Evolutionary conservation across 2,888 invertebrate species (phyloP).

Genomic region (Eupithecia insigniata): DNA sequence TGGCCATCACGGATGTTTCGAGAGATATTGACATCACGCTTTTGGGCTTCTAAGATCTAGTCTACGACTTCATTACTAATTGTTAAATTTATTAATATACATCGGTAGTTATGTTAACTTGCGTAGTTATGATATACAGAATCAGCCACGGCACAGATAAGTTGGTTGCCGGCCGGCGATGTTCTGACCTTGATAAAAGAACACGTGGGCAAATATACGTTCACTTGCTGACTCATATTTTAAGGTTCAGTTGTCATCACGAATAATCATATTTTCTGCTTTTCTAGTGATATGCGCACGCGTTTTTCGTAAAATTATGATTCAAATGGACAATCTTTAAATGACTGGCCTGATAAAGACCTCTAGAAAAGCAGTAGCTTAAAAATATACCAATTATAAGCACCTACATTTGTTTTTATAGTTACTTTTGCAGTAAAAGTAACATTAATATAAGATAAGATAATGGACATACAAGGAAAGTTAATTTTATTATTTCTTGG

Average conservation of each 20-base stretch:
- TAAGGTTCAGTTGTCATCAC: not conserved
- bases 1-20: not conserved
- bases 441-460: too few relatives aligned
- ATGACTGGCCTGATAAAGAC: not conserved
- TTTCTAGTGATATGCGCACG: not conserved
- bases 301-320: not conserved
- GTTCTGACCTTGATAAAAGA: conserved; percentile 27
- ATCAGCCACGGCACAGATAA: conserved; percentile 10
- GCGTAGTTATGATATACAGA: not conserved
- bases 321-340: not conserved
- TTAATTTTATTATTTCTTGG: not conserved
- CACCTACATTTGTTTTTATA: not conserved
- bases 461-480: too few relatives aligned
- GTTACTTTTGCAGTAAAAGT: not conserved
- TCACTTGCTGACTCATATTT: conserved; percentile 28
- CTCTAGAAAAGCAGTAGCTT: not conserved
- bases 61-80: not conserved
- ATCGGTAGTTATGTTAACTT: not conserved
- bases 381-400: not conserved
- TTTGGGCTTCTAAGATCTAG: not conserved
- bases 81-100: not conserved
- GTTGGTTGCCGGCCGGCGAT: conserved; percentile 20
- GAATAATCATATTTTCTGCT: not conserved
- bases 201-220: conserved; percentile 27
- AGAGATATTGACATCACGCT: not conserved